These are phyloP conservation scores for Odontomyia ornata DNA, from an alignment of 2,888 invertebrate genomes.

Conservation along the genomic window DNA sequence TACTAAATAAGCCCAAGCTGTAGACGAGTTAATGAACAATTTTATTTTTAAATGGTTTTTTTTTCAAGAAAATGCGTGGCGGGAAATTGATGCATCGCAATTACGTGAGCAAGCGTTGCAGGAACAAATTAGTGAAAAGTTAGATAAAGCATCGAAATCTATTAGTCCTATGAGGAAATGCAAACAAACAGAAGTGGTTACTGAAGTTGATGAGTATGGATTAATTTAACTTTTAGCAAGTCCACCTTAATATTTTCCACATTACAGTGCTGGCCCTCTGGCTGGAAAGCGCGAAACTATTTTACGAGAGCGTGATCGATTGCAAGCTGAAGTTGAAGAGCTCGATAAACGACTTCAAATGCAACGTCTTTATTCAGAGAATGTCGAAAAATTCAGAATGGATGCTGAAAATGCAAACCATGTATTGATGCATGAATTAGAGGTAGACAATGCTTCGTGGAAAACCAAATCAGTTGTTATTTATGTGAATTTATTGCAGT, in stretches of 20 bases:
- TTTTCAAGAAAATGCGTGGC: constrained; percentile 58
- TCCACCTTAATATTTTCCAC: neutral
- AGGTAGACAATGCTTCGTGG: too few species aligned
- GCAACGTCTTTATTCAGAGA: constrained; percentile 57
- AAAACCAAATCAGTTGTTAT: neutral
- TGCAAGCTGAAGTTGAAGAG: too few species aligned
- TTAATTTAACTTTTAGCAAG: neutral
- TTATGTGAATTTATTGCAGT: neutral
- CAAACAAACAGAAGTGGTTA: neutral
- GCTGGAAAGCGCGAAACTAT: constrained; percentile 59
- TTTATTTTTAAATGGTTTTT: neutral
- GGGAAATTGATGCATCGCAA: constrained; percentile 57
- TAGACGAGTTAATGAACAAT: too few species aligned
- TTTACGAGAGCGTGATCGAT: constrained; percentile 61
- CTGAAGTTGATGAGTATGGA: neutral
- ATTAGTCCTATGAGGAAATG: constrained; percentile 53
- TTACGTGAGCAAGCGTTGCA: constrained; percentile 58
- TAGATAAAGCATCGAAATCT: constrained; percentile 57
- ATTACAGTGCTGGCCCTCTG: constrained; percentile 55
- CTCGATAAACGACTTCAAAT: constrained; percentile 57
- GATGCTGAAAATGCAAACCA: constrained; percentile 54
- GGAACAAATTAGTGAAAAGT: too few species aligned
- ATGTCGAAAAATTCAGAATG: constrained; percentile 58
- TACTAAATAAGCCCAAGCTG: too few species aligned
- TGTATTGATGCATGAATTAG: constrained; percentile 47